phyloP scores from a whole-genome alignment of 37 sponge, comb jelly and placozoan species.

The Haliclona indistincta region DNA sequence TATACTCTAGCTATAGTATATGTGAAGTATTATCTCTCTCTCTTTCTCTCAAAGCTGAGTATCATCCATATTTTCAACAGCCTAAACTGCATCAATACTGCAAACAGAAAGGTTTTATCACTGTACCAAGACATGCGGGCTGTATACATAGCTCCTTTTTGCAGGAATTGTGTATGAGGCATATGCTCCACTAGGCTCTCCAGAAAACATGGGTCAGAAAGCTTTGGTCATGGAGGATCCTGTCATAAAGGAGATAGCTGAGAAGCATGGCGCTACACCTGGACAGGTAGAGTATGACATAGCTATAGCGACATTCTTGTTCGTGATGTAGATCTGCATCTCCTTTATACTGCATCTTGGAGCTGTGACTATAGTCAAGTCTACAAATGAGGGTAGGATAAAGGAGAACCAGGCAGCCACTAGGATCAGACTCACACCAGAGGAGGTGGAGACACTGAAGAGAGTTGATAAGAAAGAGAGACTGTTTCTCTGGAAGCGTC shows the following conservation, averaged over 20 bases:
- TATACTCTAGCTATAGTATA: too few relatives aligned
- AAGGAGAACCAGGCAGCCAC: constrained; percentile 71
- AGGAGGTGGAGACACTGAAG: constrained; percentile 48
- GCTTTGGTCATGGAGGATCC: constrained; percentile 67
- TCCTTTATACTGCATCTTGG: constrained; percentile 73
- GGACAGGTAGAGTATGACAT: constrained; percentile 79
- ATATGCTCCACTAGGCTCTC: constrained; percentile 66
- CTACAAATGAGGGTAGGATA: constrained; percentile 69
- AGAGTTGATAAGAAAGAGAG: constrained; percentile 41
- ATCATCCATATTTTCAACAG: constrained; percentile 75
- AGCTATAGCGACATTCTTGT: too few relatives aligned
- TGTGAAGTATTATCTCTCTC: not conserved
- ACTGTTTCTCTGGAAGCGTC: too few relatives aligned
- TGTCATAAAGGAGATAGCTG: constrained; percentile 60
- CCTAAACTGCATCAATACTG: constrained; percentile 56
- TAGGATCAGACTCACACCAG: constrained; percentile 39
- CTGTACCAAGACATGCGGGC: too few relatives aligned
- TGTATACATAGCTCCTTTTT: too few relatives aligned
- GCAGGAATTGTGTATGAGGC: constrained; percentile 64
- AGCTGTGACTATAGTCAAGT: constrained; percentile 77
- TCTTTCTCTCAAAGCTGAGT: constrained; percentile 32
- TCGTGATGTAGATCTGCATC: constrained; percentile 47
- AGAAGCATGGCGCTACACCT: constrained; percentile 56
- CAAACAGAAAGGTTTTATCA: constrained; percentile 36
- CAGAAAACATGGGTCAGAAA: constrained; percentile 22